Conservation (phyloP, 2,797 vertebrate genomes). For the Alauda arvensis region DNA sequence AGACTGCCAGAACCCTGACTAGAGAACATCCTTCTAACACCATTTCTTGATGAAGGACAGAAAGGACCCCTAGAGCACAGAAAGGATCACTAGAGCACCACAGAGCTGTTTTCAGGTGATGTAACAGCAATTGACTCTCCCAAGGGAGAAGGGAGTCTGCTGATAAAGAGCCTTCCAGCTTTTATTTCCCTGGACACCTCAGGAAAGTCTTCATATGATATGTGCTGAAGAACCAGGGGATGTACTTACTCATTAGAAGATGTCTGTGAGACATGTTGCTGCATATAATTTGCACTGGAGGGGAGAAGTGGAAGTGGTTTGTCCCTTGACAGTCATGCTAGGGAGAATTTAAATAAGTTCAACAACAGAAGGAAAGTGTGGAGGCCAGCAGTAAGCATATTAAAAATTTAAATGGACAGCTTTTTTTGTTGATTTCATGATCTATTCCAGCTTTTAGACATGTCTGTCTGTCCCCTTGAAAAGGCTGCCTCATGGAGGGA, state of each 20-base stretch:
- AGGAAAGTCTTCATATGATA: not conserved
- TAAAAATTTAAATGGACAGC: not conserved
- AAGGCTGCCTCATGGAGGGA: not conserved
- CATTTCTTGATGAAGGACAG: accelerated
- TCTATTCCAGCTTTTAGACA: not conserved
- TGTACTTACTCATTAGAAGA: not conserved
- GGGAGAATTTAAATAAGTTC: not conserved
- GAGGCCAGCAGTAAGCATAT: not conserved
- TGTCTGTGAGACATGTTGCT: not conserved
- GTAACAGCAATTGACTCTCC: not conserved
- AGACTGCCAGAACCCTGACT: not conserved
- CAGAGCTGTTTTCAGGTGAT: not conserved
- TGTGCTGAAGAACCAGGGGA: not conserved
- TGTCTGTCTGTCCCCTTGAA: not conserved
- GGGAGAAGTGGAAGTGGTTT: not conserved
- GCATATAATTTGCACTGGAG: not conserved
- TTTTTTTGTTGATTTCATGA: not conserved
- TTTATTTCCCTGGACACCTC: not conserved
- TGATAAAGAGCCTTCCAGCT: not conserved
- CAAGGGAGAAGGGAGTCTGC: not conserved
- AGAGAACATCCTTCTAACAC: not conserved
- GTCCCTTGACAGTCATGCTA: not conserved
- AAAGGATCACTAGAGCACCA: not conserved
- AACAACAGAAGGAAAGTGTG: not conserved
- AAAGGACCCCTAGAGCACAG: not conserved